Conservation (phyloP, 2,888 invertebrate species). For the Liodrosophila aerea region DNA sequence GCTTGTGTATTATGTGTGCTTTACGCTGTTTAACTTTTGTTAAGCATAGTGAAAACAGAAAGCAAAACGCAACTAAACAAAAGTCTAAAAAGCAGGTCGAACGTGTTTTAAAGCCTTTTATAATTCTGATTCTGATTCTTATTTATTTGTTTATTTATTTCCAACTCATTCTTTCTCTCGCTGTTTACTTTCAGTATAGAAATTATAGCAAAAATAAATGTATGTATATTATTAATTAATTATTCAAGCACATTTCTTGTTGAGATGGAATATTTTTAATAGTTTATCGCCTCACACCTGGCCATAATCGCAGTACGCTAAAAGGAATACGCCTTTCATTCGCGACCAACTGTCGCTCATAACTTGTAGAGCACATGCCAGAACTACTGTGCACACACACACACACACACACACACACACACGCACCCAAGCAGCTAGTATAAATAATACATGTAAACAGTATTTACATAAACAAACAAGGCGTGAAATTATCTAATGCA, state of each 20-base stretch:
- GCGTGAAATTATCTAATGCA: slow-evolving; percentile 25
- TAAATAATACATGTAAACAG: slow-evolving; percentile 23
- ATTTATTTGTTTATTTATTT: slow-evolving; percentile 38
- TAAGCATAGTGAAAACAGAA: slow-evolving; percentile 46
- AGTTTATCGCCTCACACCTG: slow-evolving; percentile 39
- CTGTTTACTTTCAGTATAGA: slow-evolving; percentile 11
- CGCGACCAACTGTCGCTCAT: slow-evolving; percentile 39
- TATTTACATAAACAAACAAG: slow-evolving; percentile 37
- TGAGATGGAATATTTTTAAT: slow-evolving; percentile 13
- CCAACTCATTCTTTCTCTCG: background rate
- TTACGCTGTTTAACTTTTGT: slow-evolving; percentile 46
- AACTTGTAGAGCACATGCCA: slow-evolving; percentile 52
- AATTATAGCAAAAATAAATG: slow-evolving; percentile 18
- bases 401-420: slow-evolving; percentile 14
- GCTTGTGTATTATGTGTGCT: slow-evolving; percentile 58
- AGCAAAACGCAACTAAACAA: slow-evolving; percentile 1
- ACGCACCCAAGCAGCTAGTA: slow-evolving; percentile 14
- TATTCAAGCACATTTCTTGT: slow-evolving; percentile 13
- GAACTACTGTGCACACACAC: slow-evolving; percentile 19
- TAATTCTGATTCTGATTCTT: slow-evolving; percentile 42
- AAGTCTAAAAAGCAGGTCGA: slow-evolving; percentile 54
- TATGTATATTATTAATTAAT: background rate
- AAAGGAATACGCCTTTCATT: slow-evolving; percentile 26
- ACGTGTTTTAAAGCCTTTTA: slow-evolving; percentile 45
- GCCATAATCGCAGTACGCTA: slow-evolving; percentile 15